A percentile compares a stretch with the other conserved stretches of the same genome.
Evolutionary conservation across 2,888 invertebrate species (phyloP).

Genomic region (Timandra comae): DNA sequence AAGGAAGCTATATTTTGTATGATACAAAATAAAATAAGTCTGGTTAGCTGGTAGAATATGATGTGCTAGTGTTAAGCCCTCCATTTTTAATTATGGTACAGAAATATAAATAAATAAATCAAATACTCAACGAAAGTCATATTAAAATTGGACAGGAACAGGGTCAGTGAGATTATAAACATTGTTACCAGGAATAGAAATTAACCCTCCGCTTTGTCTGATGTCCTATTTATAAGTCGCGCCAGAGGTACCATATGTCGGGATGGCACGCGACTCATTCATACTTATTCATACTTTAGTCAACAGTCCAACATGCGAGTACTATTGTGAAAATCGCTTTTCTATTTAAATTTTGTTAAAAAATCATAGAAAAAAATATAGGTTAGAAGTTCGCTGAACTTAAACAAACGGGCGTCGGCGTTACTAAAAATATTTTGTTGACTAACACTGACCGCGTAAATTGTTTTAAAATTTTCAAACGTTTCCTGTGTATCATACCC

Average conservation of each 20-base stretch:
- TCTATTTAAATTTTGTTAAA: no score
- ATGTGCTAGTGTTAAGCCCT: no score
- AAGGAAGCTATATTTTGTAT: no score
- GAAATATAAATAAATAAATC: no score
- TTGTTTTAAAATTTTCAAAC: conserved; percentile 18
- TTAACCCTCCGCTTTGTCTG: conserved; percentile 55
- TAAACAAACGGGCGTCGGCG: conserved; percentile 31
- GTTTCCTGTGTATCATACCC: conserved; percentile 41
- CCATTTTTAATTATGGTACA: no score
- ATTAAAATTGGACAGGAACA: conserved; percentile 17
- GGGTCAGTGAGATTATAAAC: conserved; percentile 34
- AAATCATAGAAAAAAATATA: conserved; percentile 6
- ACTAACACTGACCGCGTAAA: conserved; percentile 58
- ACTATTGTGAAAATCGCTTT: no score
- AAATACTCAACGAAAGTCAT: no score
- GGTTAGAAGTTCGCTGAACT: conserved; percentile 47
- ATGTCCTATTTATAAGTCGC: conserved; percentile 53
- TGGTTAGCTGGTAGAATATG: no score
- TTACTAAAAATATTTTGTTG: conserved; percentile 69
- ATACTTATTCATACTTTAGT: conserved; percentile 37
- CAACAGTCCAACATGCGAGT: no score
- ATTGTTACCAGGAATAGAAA: conserved; percentile 49
- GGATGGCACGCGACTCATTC: conserved; percentile 43
- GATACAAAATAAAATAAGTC: no score
- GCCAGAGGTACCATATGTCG: conserved; percentile 27